Evolutionary conservation across 2,113 vertebrate genomes (phyloP), one percentile per base, ranked within the genome.

Genomic region (Muntiacus muntjak): DNA sequence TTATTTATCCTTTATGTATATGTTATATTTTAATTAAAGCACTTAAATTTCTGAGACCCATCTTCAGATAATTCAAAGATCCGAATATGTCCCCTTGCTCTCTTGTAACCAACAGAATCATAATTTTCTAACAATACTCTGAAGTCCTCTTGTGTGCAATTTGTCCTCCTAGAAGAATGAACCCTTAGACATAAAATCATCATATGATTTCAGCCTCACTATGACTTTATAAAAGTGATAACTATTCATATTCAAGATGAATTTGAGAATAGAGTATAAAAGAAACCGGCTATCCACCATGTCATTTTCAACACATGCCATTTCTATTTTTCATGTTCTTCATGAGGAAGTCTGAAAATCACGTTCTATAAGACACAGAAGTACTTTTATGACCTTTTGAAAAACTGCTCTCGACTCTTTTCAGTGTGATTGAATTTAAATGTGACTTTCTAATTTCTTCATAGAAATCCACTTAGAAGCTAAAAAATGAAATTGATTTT

Each of bases 401-500:
- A 52, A 94, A 97, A 93, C 7, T 52, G 3, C 4, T 60, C 30
- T 55, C 43, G 8, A 85, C 8, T 88, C 43, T 30, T 62, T 43
- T 91, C 40, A 30, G 8, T 71, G 1, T 54, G 52, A 93, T 8
- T 58, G n/a, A 45, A 87, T 89, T 97, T 91, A 78, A 93, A 33
- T 47, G 17, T 55, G 58, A 82, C 52, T 93, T 85, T 94, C 15
- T 4, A 86, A 71, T 78, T 86, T 93, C 62, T 93, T 94, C 57
- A 91, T n/a, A 93, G 28, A 96, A 95, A 89, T 9, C 0, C 19
- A 92, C 25, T 93, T 91, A 93, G n/a, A 94, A 92, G 86, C 19
- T 17, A 52, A 55, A 81, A 89, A 52, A 14, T 19, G 60, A 86
- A 93, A 83, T 71, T 60, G 55, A 64, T 30, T 71, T 86, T 92